Percentiles rank a stretch among this genome's conserved stretches.
phyloP scores from a whole-genome alignment of 2,797 vertebrate species.

The Lagocephalus sceleratus region DNA sequence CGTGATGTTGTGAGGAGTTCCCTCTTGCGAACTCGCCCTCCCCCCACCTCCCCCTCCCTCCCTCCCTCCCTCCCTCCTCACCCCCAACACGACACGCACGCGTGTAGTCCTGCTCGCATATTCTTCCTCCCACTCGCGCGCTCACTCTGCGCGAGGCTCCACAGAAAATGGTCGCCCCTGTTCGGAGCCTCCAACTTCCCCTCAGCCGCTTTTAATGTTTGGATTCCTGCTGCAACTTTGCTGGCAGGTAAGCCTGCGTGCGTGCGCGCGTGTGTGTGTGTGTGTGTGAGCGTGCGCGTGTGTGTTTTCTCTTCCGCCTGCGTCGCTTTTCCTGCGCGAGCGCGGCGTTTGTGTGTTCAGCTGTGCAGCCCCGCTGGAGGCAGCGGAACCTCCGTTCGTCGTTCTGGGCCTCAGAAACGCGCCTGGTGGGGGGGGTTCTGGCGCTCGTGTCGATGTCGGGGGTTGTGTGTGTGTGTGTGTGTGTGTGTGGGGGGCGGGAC shows the following conservation, averaged over 20 bases:
- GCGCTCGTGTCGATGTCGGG: slow-evolving; percentile 29
- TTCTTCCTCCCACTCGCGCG: slow-evolving; percentile 50
- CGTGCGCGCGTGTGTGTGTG: slow-evolving; percentile 24
- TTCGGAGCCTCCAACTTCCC: slow-evolving; percentile 18
- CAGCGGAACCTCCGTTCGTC: slow-evolving; percentile 35
- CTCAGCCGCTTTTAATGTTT: not conserved
- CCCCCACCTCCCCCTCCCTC: not conserved
- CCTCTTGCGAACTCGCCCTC: slow-evolving; percentile 20
- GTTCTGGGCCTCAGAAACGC: slow-evolving; percentile 34
- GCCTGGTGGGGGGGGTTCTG: slow-evolving; percentile 47
- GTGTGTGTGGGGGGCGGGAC: too few relatives aligned
- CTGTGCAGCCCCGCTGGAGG: slow-evolving; percentile 59
- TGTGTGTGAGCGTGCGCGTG: not conserved
- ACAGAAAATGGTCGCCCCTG: slow-evolving; percentile 38
- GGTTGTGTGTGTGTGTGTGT: slow-evolving; percentile 39
- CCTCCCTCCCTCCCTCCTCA: not conserved
- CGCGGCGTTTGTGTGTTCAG: slow-evolving; percentile 58
- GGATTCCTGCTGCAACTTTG: slow-evolving; percentile 6
- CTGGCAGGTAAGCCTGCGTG: slow-evolving; percentile 4
- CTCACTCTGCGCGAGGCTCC: slow-evolving; percentile 31
- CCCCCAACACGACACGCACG: slow-evolving; percentile 15
- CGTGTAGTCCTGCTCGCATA: slow-evolving; percentile 46
- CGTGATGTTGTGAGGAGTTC: slow-evolving; percentile 39
- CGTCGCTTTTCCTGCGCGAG: slow-evolving; percentile 44
- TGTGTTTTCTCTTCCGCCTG: slow-evolving; percentile 15